Base-by-base conservation (phyloP, 1,140 invertebrate genomes). In the Grapholita molesta region DNA sequence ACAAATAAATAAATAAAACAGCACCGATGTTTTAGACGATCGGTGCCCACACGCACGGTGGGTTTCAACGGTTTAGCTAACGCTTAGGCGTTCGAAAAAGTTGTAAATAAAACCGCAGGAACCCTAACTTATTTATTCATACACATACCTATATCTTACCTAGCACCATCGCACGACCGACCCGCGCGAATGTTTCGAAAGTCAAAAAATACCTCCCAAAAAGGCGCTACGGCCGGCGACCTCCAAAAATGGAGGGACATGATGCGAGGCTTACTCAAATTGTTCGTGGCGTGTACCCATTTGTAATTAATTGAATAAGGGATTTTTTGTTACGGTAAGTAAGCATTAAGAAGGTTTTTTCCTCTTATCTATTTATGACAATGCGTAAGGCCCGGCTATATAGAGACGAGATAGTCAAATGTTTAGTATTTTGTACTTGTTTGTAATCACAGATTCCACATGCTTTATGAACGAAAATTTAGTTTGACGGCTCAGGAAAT, bases 121-220 rank as follows among this genome's bases (percentile, higher is more conserved):
- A 48, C 42, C 42, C 42, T 48, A 21, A 18, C 18, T 48, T 48
- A 48, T 48, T 21, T 21, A 48, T 42, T 18, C 42, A 48, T 21
- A 48, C 42, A 48, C 18, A 48, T 48, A 48, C 42, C 42, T 48
- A 48, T 21, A 48, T 48, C 42, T 48, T 48, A 48, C 15, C 42
- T 57, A 57, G 52, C 66, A 68, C 30, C 66, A 68, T 30, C 30
- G 15, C 38, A 24, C 66, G 48, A 32, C 35, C 11, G 33, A 23
- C 24, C 66, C 52, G 42, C 48, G 30, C 38, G 83, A 84, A 82
- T 75, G 79, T 86, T 86, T 85, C 83, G 86, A 88, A 85, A 88
- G 83, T 78, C 82, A 77, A 85, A 84, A 83, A 82, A 75, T 71
- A 71, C 25, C 71, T 78, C 81, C 84, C 69, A 72, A 81, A 76